Evolutionary conservation across 2,888 invertebrate genomes (phyloP).

Genomic region (Sinopyrophorus schimmeli): DNA sequence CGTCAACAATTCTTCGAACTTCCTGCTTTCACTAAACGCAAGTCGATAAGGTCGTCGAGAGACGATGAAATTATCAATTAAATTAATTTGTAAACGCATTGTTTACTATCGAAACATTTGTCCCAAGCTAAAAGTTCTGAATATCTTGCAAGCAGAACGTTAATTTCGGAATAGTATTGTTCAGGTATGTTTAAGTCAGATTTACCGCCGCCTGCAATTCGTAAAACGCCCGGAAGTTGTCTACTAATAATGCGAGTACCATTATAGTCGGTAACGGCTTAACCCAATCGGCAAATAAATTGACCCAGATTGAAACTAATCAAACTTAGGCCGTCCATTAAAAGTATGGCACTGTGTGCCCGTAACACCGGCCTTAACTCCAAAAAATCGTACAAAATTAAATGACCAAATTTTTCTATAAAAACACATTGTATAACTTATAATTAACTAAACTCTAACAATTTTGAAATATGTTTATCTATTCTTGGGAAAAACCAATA

Average conservation of each 20-base stretch:
- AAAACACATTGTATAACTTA: too few relatives aligned
- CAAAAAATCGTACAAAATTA: too few relatives aligned
- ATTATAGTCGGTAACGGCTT: conserved; percentile 13
- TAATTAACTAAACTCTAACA: too few relatives aligned
- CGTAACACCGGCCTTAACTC: too few relatives aligned
- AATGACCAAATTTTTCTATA: too few relatives aligned
- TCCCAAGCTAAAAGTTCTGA: conserved; percentile 7
- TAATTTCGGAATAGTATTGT: background rate
- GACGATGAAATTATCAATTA: conserved; percentile 19
- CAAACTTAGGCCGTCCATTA: too few relatives aligned
- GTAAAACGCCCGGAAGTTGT: conserved; percentile 11
- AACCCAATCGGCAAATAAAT: too few relatives aligned
- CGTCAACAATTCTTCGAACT: conserved; percentile 28
- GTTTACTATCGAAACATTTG: conserved; percentile 11
- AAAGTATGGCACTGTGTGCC: too few relatives aligned
- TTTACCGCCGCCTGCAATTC: too few relatives aligned
- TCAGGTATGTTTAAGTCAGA: conserved; percentile 11
- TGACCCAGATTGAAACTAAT: too few relatives aligned
- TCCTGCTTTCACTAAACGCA: conserved; percentile 18
- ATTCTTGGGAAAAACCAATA: too few relatives aligned
- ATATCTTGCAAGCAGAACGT: background rate
- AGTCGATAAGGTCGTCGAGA: conserved; percentile 30
- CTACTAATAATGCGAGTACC: conserved; percentile 10
- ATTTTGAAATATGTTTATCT: too few relatives aligned
- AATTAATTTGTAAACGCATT: conserved; percentile 15